These are phyloP conservation scores for Pantala flavescens DNA, from an alignment of 1,140 invertebrate species.

Conservation along the genomic window DNA sequence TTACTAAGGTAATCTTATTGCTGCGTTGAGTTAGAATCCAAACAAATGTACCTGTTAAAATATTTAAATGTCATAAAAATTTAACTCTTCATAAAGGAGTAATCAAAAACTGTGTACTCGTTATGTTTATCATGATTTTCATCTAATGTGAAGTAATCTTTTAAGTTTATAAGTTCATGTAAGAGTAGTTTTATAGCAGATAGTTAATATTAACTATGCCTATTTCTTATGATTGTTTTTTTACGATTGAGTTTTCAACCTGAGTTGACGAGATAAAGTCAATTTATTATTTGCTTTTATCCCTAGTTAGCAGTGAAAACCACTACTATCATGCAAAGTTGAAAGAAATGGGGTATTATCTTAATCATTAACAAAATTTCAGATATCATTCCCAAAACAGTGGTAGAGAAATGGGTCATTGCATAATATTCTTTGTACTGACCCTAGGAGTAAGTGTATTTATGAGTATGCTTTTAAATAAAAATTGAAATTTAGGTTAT, in stretches of 20 bases:
- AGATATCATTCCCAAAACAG: background rate
- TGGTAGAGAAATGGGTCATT: background rate
- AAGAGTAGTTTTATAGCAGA: background rate
- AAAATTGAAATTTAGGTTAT: background rate
- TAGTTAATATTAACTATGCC: background rate
- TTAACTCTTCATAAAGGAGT: background rate
- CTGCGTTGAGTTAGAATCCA: background rate
- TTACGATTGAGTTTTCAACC: slow-evolving; percentile 2
- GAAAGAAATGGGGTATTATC: background rate
- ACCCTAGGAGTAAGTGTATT: background rate
- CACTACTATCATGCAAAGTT: background rate
- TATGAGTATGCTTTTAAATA: background rate
- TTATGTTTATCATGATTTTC: background rate
- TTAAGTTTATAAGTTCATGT: background rate
- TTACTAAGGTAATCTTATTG: background rate
- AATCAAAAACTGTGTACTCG: background rate
- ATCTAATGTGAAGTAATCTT: background rate
- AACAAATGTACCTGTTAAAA: background rate
- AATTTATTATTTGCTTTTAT: background rate
- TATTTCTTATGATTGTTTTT: background rate
- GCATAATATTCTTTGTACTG: background rate
- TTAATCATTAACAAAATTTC: background rate
- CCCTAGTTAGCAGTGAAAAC: slow-evolving; percentile 1
- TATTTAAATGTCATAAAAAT: background rate
- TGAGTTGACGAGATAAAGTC: slow-evolving; percentile 5